Evolutionary conservation across 1,140 invertebrate species (phyloP), one percentile per base, ranked within the genome.

Genomic region (Diorhabda carinulata): DNA sequence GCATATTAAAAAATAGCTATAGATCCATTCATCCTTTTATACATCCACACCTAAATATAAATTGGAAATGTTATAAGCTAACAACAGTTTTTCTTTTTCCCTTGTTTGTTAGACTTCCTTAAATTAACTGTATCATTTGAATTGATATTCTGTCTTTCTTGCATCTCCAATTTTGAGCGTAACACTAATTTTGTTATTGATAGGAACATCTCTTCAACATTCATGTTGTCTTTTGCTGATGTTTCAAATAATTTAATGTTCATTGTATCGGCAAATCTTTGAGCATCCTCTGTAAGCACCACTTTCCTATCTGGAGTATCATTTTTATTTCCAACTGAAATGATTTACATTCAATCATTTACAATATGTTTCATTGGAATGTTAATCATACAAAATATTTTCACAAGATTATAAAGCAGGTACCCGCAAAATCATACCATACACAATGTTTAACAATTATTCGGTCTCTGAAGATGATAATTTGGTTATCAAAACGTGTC

Each of bases 181-280:
- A 87, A 80, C 70, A 86, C 86, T 81, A 86, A 81, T 83, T 86
- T 83, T 72, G 88, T 89, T 71, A 90, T 87, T 78, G 87, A 92
- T 86, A 88, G 81, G 78, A 89, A 88, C 88, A 92, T 91, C 86
- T 99, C 96, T 86, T 99, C 97, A 64, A 99, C 97, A 86, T 99
- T 99, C 75, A 96, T 92, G 83, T 99, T 98, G 80, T 99, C 95
- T 86, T 98, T 99, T 79, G 98, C 97, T 81, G 96, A 98, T 74
- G 98, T 99, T 86, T 99, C 98, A 85, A 97, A 99, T 66, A 99
- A 84, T 77, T 94, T 91, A 80, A 99, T 98, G 71, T 91, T 91
- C 95, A 98, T 98, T 84, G 97, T 94, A 80, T 92, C 92, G 60
- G 97, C 96, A 87, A 98, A 99, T 73, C 94, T 88, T 84, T 96